phyloP scores from a whole-genome alignment of 2,113 vertebrate genomes.

The Craseonycteris thonglongyai region DNA sequence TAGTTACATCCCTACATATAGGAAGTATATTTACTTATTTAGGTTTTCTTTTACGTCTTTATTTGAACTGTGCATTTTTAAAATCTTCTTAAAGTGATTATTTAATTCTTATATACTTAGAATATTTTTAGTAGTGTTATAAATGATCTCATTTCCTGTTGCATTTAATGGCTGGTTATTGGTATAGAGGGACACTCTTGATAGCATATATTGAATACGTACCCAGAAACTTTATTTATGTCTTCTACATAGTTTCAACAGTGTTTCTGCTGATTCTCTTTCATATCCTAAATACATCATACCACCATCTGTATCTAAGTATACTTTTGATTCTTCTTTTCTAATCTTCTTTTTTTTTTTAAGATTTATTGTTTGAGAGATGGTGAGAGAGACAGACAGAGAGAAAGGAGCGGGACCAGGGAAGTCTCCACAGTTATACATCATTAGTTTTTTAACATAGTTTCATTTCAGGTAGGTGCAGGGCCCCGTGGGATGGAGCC shows the following conservation, averaged over 20 bases:
- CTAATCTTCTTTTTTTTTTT: not conserved
- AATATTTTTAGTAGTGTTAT: not conserved
- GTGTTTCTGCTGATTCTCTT: slow-evolving; percentile 21
- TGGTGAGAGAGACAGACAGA: too few species aligned
- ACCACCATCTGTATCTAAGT: not conserved
- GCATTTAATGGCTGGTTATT: not conserved
- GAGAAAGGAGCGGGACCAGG: too few species aligned
- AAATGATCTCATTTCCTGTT: slow-evolving; percentile 23
- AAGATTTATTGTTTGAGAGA: too few species aligned
- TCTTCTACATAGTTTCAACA: slow-evolving; percentile 41
- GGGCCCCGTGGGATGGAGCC: too few species aligned
- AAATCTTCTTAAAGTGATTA: not conserved
- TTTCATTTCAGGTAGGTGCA: too few species aligned
- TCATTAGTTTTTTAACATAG: too few species aligned
- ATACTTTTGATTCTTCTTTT: not conserved
- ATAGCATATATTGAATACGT: not conserved
- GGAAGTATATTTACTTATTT: not conserved
- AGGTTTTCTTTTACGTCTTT: not conserved
- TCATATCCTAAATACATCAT: not conserved
- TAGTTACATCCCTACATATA: not conserved
- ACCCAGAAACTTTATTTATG: slow-evolving; percentile 27
- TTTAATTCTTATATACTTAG: slow-evolving; percentile 21
- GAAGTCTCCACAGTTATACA: too few species aligned
- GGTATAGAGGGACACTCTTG: not conserved
- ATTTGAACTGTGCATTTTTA: not conserved